phyloP scores from a whole-genome alignment of 2,888 invertebrate species.

The Seladonia tumulorum region DNA sequence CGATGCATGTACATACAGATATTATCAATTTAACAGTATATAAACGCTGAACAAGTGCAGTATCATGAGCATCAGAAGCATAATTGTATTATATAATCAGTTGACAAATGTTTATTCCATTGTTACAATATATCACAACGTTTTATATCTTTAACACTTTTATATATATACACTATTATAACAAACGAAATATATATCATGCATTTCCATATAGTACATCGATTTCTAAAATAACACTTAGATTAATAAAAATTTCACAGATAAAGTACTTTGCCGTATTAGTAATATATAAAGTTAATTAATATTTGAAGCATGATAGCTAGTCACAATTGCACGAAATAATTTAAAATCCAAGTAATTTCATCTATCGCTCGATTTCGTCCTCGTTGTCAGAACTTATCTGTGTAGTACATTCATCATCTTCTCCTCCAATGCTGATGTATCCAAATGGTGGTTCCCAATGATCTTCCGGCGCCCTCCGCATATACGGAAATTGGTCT shows the following conservation, averaged over 20 bases:
- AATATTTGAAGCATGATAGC: neutral
- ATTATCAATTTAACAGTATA: neutral
- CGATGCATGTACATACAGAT: neutral
- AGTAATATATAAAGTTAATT: neutral
- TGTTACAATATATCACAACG: neutral
- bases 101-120: neutral
- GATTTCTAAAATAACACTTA: neutral
- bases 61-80: neutral
- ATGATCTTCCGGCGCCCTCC: neutral
- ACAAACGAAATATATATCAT: conserved; percentile 7
- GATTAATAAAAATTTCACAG: neutral
- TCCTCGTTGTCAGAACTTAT: neutral
- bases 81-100: neutral
- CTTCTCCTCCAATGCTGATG: no score
- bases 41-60: neutral
- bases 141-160: conserved; percentile 11
- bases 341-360: neutral
- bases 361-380: conserved; percentile 18
- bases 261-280: neutral
- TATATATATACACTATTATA: neutral
- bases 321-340: neutral
- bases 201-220: neutral
- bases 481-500: neutral
- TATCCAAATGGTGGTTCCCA: neutral
- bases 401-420: neutral